Percentiles rank a stretch among this genome's conserved stretches.
Evolutionary conservation across 2,113 vertebrate species (phyloP).

Genomic region (Prunella fulvescens): DNA sequence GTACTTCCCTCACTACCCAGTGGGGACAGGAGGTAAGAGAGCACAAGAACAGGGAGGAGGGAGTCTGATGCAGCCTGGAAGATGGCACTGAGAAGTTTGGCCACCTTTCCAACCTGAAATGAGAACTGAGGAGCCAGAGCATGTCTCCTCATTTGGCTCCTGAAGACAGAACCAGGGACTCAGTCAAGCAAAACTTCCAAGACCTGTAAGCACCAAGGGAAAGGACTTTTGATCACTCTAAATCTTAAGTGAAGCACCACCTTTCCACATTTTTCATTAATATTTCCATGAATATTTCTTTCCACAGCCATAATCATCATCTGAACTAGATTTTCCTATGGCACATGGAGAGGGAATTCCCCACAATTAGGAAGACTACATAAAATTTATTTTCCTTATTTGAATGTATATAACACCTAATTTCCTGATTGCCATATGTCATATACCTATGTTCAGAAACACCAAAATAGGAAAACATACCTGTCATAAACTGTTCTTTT

Average conservation of each 20-base stretch:
- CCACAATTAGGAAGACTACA: background rate
- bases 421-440: background rate
- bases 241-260: background rate
- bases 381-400: background rate
- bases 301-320: background rate
- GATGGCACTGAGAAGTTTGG: background rate
- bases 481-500: background rate
- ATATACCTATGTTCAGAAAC: background rate
- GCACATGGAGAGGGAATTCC: background rate
- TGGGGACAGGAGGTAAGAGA: background rate
- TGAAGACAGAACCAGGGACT: background rate
- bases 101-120: background rate
- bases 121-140: background rate
- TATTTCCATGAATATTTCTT: background rate
- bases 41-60: background rate
- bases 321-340: background rate
- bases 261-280: background rate
- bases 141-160: fast-evolving
- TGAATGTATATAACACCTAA: background rate
- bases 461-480: background rate
- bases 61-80: background rate
- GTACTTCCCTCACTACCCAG: background rate
- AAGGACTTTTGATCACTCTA: background rate
- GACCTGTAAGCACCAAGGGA: background rate
- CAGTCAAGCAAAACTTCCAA: background rate